These are phyloP conservation scores for Eupithecia vulgata DNA, from an alignment of 2,888 invertebrate species.

Conservation along the genomic window DNA sequence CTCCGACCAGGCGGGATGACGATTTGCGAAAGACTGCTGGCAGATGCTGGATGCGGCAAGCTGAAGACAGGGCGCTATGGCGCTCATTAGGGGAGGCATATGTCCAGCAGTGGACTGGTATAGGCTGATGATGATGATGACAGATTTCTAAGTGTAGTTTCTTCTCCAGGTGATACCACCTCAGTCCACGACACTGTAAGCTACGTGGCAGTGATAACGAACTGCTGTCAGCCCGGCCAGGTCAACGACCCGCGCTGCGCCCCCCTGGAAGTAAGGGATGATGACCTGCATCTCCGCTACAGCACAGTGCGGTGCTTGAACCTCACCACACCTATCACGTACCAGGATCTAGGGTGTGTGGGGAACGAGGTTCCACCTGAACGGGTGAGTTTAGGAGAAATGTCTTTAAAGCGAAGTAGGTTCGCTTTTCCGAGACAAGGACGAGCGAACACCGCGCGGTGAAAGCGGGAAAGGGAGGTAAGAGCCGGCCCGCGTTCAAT, in stretches of 20 bases:
- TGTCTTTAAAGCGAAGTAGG: too few species aligned
- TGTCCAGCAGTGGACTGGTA: too few species aligned
- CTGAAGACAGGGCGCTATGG: too few species aligned
- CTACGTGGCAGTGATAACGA: constrained; percentile 40
- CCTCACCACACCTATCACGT: constrained; percentile 57
- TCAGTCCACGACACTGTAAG: constrained; percentile 50
- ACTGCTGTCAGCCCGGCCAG: constrained; percentile 41
- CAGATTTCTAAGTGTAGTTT: not conserved
- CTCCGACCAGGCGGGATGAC: too few species aligned
- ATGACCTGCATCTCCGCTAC: constrained; percentile 54
- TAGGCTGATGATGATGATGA: too few species aligned
- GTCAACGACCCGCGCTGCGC: constrained; percentile 50
- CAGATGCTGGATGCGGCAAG: too few species aligned
- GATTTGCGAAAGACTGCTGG: too few species aligned
- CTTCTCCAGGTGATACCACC: constrained; percentile 41
- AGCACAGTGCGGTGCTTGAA: constrained; percentile 58
- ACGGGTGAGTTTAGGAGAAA: constrained; percentile 50
- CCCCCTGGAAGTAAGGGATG: constrained; percentile 52
- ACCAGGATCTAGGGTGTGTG: constrained; percentile 57
- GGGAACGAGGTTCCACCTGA: constrained; percentile 48
- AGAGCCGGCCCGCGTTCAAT: too few species aligned
- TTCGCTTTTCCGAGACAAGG: too few species aligned
- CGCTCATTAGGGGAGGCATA: too few species aligned
- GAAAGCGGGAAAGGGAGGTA: too few species aligned
- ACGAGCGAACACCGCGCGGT: too few species aligned